phyloP scores from a whole-genome alignment of 2,797 vertebrate genomes.

The Anas capensis region DNA sequence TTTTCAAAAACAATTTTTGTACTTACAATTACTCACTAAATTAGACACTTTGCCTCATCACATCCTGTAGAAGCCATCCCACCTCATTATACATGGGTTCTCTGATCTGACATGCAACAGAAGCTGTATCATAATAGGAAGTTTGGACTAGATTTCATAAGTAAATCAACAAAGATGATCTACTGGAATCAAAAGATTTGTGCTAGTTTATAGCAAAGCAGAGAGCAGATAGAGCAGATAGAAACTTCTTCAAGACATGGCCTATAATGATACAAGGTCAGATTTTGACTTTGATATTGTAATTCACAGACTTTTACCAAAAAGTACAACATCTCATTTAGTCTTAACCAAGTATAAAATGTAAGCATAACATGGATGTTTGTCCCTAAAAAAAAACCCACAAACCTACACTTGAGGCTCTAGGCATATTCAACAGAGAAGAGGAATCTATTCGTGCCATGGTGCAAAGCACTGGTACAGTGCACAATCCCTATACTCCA shows the following conservation, averaged over 20 bases:
- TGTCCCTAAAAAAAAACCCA: background rate
- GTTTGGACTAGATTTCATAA: background rate
- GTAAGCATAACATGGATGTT: accelerated
- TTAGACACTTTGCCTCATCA: background rate
- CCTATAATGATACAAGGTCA: background rate
- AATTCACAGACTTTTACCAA: background rate
- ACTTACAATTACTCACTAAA: background rate
- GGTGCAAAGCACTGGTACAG: background rate
- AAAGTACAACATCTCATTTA: background rate
- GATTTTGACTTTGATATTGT: background rate
- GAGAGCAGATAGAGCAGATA: background rate
- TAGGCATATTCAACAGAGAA: background rate
- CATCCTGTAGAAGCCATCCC: background rate
- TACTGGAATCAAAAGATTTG: background rate
- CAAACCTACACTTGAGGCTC: background rate
- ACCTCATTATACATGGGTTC: background rate
- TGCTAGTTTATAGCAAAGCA: background rate
- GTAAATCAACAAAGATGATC: background rate
- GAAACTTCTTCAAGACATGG: background rate
- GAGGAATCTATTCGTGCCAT: background rate
- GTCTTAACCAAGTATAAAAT: background rate
- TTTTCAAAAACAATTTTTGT: background rate
- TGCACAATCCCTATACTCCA: background rate
- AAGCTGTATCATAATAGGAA: background rate
- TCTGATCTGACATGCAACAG: background rate